Conservation (phyloP, 2,888 invertebrate species). For the Frankliniella fusca region DNA sequence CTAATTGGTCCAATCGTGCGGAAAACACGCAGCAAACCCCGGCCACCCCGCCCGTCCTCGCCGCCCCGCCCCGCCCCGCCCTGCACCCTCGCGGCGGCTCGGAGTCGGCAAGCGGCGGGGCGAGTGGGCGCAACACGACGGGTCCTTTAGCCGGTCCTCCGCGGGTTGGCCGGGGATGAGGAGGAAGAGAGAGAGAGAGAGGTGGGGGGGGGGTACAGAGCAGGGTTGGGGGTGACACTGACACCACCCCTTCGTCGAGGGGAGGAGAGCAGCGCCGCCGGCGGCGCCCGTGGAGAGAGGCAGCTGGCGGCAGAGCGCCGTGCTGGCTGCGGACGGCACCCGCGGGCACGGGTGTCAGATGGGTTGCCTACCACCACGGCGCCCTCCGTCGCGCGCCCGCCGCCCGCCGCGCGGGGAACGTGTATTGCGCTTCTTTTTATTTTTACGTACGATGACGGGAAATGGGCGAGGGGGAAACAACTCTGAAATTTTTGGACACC, state of each 20-base stretch:
- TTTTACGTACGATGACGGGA: too few species aligned
- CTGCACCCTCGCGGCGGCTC: background rate
- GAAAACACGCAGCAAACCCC: background rate
- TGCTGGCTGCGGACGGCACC: background rate
- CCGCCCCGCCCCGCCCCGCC: background rate
- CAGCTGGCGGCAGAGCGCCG: background rate
- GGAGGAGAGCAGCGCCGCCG: background rate
- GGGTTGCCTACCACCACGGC: background rate
- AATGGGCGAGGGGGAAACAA: too few species aligned
- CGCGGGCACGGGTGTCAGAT: background rate
- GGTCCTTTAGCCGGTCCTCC: background rate
- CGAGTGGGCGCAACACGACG: background rate
- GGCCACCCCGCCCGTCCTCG: background rate
- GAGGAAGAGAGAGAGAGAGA: too few species aligned
- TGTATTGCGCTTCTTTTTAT: background rate
- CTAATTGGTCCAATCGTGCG: slow-evolving; percentile 8
- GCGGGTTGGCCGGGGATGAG: too few species aligned
- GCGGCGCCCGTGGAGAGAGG: background rate
- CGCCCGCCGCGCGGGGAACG: background rate
- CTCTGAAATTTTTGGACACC: too few species aligned
- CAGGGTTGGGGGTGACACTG: background rate
- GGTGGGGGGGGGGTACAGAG: too few species aligned
- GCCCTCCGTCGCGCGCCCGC: background rate
- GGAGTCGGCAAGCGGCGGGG: slow-evolving; percentile 8
- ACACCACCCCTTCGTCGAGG: background rate